Conservation (phyloP, 2,113 vertebrate genomes). For the Chamaetylas fuelleborni region DNA sequence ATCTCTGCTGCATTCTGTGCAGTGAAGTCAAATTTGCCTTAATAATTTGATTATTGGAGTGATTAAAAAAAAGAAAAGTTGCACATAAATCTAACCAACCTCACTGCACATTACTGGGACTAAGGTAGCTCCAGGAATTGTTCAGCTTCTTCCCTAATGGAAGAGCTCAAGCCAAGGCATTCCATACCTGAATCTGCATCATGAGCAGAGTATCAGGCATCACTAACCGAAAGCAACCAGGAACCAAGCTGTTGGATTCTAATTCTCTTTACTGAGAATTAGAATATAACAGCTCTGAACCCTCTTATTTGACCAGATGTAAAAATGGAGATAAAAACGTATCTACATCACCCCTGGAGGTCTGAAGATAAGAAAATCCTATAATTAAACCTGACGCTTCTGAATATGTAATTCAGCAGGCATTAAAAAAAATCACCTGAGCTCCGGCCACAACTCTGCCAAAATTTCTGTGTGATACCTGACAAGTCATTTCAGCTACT, state of each 20-base stretch:
- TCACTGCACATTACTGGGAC: not conserved
- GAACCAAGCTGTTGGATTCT: not conserved
- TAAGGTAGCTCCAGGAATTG: not conserved
- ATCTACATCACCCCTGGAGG: not conserved
- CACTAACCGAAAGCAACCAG: constrained; percentile 1
- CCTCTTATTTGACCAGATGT: not conserved
- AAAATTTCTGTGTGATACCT: not conserved
- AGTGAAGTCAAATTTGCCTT: not conserved
- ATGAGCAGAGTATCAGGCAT: not conserved
- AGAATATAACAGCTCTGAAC: not conserved
- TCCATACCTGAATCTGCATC: not conserved
- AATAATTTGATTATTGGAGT: not conserved
- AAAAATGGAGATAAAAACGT: not conserved
- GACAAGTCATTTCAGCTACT: not conserved
- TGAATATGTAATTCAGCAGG: not conserved
- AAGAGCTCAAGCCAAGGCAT: not conserved
- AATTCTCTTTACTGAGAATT: not conserved
- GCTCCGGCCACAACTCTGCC: not conserved
- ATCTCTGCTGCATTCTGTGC: not conserved
- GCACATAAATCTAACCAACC: not conserved
- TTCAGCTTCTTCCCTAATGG: not conserved
- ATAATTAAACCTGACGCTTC: not conserved
- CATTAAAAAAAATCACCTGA: not conserved
- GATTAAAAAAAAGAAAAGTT: not conserved
- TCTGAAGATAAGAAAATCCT: not conserved